Evolutionary conservation across 2,113 vertebrate species (phyloP).

Genomic region (Toxotes jaculatrix): DNA sequence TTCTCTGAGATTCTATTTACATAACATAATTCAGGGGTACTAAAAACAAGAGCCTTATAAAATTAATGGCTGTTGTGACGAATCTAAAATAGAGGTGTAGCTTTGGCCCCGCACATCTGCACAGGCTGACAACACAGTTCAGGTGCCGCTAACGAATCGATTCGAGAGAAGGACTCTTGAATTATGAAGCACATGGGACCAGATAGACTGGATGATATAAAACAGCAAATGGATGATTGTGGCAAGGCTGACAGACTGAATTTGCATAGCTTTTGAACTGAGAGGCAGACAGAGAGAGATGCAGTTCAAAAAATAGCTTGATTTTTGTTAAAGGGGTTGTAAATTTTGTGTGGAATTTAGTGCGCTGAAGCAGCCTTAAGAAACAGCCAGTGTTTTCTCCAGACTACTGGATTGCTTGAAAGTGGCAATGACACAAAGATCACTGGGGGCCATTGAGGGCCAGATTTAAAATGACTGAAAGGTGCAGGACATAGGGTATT

Average conservation of each 20-base stretch:
- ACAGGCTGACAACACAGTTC: not conserved
- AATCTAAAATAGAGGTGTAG: not conserved
- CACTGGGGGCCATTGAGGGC: not conserved
- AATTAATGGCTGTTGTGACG: not conserved
- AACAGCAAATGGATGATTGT: slow-evolving; percentile 4
- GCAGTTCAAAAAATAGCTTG: not conserved
- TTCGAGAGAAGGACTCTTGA: slow-evolving; percentile 1
- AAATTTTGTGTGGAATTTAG: not conserved
- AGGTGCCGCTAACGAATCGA: not conserved
- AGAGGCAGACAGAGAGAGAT: not conserved
- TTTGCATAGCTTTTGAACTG: not conserved
- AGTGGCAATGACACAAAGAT: not conserved
- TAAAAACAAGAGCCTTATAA: not conserved
- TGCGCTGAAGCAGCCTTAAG: not conserved
- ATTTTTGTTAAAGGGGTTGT: not conserved
- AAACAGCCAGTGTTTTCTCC: not conserved
- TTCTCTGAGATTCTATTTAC: not conserved
- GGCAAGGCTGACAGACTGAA: not conserved
- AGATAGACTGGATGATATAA: not conserved
- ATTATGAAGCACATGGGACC: not conserved
- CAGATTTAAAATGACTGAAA: not conserved
- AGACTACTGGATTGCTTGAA: not conserved
- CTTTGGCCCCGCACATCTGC: not conserved
- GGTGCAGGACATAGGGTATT: not conserved
- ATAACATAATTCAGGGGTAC: not conserved